A percentile compares a stretch with the other conserved stretches of the same genome.
phyloP scores from a whole-genome alignment of 2,113 vertebrate genomes.

The Silurus meridionalis region DNA sequence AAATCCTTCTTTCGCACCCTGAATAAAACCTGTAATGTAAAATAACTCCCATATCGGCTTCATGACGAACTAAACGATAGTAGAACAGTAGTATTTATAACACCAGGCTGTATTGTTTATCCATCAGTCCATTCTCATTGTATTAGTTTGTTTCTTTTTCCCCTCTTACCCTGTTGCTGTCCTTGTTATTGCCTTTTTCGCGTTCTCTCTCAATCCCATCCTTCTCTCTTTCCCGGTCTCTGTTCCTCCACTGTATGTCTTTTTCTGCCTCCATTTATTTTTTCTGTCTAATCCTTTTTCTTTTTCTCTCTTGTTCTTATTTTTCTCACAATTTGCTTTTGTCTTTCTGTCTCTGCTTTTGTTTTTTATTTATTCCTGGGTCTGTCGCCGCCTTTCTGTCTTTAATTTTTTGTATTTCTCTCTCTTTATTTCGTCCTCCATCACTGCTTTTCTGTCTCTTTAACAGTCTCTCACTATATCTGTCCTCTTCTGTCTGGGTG shows the following conservation, averaged over 20 bases:
- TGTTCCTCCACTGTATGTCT: not conserved
- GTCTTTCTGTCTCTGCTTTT: not conserved
- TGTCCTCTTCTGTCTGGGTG: too few relatives aligned
- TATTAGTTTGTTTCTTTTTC: not conserved
- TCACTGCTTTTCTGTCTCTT: not conserved
- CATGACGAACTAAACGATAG: not conserved
- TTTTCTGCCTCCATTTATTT: not conserved
- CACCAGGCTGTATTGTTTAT: not conserved
- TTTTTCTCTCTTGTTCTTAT: not conserved
- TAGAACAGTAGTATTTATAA: not conserved
- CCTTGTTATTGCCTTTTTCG: not conserved
- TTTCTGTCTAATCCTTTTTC: not conserved
- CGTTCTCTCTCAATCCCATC: not conserved
- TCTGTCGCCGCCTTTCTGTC: not conserved
- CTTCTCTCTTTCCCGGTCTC: not conserved
- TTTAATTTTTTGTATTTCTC: not conserved
- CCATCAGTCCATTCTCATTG: not conserved
- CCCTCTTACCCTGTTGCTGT: not conserved
- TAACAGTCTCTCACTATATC: not conserved
- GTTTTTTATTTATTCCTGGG: too few relatives aligned
- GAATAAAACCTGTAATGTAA: not conserved
- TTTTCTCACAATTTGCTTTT: not conserved
- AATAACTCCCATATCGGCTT: not conserved
- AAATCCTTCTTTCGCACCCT: not conserved
- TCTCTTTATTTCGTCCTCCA: not conserved